Base-by-base conservation (phyloP, 2,888 invertebrate species). In the Rutpela maculata region DNA sequence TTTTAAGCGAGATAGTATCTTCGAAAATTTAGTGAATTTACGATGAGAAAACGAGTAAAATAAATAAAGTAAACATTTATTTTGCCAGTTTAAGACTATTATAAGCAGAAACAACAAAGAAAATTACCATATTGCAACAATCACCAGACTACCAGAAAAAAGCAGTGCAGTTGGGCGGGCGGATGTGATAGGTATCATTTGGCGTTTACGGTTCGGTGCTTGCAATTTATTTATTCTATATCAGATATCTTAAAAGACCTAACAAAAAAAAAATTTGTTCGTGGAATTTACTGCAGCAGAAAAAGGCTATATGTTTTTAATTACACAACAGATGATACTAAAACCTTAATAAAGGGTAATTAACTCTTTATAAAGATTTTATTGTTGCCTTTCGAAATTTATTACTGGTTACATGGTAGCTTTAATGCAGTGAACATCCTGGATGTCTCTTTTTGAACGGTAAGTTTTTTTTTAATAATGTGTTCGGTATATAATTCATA, bases 61-160 rank as follows among this genome's bases (percentile, higher is more conserved):
- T 15, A 56, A 50, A 19, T 7, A 50, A 38, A 38, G 38, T 50
- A 18, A 35, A 59, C 69, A 69, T 59, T 59, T 31, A 31, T 56
- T 31, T 56, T 26, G 31, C 10, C 31, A 60, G 38, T 22, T 70
- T 60, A 43, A 38, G 6, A 69, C 35, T n/a, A 55, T 50, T 60
- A 70, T 26, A 50, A 60, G 9, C 19, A 70, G 59, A 62, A 62
- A 22, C 60, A 70, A 63, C 65, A 73, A 66, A 66, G 73, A 73
- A 65, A 73, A 73, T 73, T 73, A 73, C 73, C 73, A 73, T 73
- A 73, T 43, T 60, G 60, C 43, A 70, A 70, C 70, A 70, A 60
- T 70, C 70, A 38, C 43, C 70, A 70, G 60, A 55, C 26, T 50
- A 26, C 19, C 73, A 56, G 56, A 73, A 73, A 73, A 73, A 66